Evolutionary conservation across 2,797 vertebrate genomes (phyloP), one percentile per base, ranked within the genome.

Genomic region (Bothrops alternatus): DNA sequence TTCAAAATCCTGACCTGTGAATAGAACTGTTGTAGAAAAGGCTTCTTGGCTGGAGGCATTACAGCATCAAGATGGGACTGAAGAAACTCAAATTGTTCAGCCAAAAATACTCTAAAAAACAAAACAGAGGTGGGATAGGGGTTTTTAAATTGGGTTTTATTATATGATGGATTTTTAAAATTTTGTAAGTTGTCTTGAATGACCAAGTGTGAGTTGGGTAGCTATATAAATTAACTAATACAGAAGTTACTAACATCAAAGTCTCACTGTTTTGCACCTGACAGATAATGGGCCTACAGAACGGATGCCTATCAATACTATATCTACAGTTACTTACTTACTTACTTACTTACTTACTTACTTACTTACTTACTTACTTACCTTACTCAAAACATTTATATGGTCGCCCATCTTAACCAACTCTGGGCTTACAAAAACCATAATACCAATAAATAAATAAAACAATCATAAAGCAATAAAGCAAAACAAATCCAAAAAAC

Each of bases 11-110:
- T 96, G 94, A 99, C 99, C 99, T 99, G 99, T 91, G 99, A 99
- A 94, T 99, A 99, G 96, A 99, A 99, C 97, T 99, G 99, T 91
- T 99, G 99, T 69, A 99, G 98, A 96, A 99, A 99, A 85, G 99
- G 99, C 91, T 99, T 99, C 98, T 99, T 99, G 93, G 98, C 99
- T 93, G 98, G 98, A 93, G 99, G 99, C 99, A 99, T 99, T 98
- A 99, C 99, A 0, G 98, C 98, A 97, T 99, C 99, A 92, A 99
- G 98, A 97, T 99, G 99, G 58, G 98, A 98, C 96, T 99, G 99
- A 86, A 99, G 98, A 93, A 98, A 99, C 94, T 99, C 99, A 96
- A 99, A 99, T 95, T 99, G 99, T 94, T 99, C 99, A 0, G 99
- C 99, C 96, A 99, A 97, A 97, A 99, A 99, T 56, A 99, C 99